Evolutionary conservation across 1,140 invertebrate species (phyloP), one percentile per base, ranked within the genome.

Genomic region (Maconellicoccus hirsutus): DNA sequence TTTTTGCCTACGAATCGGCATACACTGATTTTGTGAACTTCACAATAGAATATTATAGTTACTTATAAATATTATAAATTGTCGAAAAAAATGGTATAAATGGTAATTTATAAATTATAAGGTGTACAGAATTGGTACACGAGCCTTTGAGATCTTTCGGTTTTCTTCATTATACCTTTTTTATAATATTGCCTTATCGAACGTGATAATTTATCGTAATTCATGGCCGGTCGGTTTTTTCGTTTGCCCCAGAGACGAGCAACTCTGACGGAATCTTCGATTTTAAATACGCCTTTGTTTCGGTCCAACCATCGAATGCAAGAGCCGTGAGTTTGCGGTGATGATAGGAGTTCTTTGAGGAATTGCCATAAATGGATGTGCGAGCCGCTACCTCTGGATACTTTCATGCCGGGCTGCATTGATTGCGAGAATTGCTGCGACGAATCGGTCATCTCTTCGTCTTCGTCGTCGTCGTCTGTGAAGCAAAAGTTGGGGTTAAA

Each of bases 351-450:
- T 80, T 99, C 96, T 77, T 98, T 97, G 16, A 99, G 83, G 80
- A 99, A 99, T 80, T 98, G 95, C 96, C 96, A 99, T n/a, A 99
- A 83, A 78, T 98, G 96, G 75, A 99, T 98, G 78, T 96, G 93
- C 2, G 61, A 66, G 21, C 61, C 61, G 21, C 61, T 66, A 23
- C 61, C 61, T 23, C 61, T 26, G 61, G 61, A 10, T 66, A 66
- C 61, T 66, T 66, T 66, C 25, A 66, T 22, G 25, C 25, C 25
- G 6, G 61, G 25, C 25, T 23, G 61, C 10, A 25, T 22, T 2
- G 25, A 4, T 12, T 23, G 61, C 1, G 10, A 6, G 61, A 25
- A 66, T 2, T 4, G 3, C 2, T 10, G 19, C 2, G 61, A 23
- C 22, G 25, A 2, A 19, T 66, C 61, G 25, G 61, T 66, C 61